Evolutionary conservation across 2,797 vertebrate genomes (phyloP), one percentile per base, ranked within the genome.

Genomic region (Fistularia tabacaria): DNA sequence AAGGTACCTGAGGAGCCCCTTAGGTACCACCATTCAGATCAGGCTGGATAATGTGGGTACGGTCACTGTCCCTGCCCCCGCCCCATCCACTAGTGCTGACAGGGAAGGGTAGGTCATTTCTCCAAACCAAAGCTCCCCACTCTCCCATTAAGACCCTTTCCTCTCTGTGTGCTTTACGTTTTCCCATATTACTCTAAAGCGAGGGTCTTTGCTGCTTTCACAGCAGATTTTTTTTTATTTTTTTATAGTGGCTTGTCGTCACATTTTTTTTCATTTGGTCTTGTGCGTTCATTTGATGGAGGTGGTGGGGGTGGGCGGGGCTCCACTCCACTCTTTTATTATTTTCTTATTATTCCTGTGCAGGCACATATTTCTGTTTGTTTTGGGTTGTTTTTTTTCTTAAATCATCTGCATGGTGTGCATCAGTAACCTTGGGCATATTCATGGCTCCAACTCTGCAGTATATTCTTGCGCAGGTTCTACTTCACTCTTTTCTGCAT

Each of bases 1-100:
- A 98, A 99, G 97, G 97, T 99, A 99, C 94, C 96, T 99, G 97
- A 96, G 97, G 96, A 99, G 95, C 93, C 97, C 97, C 92, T 97
- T 99, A 98, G 97, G 96, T 95, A 98, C 95, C 94, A 99, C 95
- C 95, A 97, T 99, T 96, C 97, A 99, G 95, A 99, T 99, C 96
- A 98, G 96, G 94, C 94, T 99, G 96, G 97, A 99, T 97, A 99
- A 98, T 98, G 97, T 99, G 95, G 97, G 97, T 94, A 99, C 97
- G 93, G 96, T 99, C 96, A 99, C 96, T 94, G 96, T 98, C 92
- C 97, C 97, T 91, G 96, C 96, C 93, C 97, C 96, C 93, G 94
- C 97, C 94, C 96, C 95, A 95, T 99, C 95, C 93, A 86, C 95
- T 96, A 98, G 94, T 94, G 94, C 94, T 97, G 95, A 98, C 95